A percentile compares a stretch with the other conserved stretches of the same genome.
phyloP scores from a whole-genome alignment of 2,888 invertebrate species.

The Trissolcus brochymenae region DNA sequence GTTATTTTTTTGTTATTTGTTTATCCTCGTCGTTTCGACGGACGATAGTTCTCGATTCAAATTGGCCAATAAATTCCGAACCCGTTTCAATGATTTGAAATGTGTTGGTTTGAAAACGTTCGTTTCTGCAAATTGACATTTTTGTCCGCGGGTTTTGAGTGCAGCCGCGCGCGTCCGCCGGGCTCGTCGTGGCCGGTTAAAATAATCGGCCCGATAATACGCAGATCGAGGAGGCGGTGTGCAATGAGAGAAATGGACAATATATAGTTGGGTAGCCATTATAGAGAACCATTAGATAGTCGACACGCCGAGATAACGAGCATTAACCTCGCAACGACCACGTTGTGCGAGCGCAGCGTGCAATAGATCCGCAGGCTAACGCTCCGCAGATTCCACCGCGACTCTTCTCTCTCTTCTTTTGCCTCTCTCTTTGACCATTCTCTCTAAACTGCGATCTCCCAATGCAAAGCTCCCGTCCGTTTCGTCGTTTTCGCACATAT shows the following conservation, averaged over 20 bases:
- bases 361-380: conserved; percentile 60
- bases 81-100: no score
- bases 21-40: no score
- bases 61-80: no score
- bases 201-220: conserved; percentile 72
- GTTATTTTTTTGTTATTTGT: no score
- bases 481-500: conserved; percentile 50
- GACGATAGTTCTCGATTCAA: no score
- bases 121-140: conserved; percentile 15
- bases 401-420: conserved; percentile 12
- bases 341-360: conserved; percentile 63
- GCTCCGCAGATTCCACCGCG: conserved; percentile 52
- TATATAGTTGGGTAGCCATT: conserved; percentile 74
- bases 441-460: conserved; percentile 46
- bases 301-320: conserved; percentile 76
- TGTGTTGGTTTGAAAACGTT: no score
- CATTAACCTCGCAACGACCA: conserved; percentile 73
- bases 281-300: conserved; percentile 75
- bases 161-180: conserved; percentile 25
- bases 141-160: conserved; percentile 25
- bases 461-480: conserved; percentile 46
- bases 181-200: conserved; percentile 62
- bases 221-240: conserved; percentile 61
- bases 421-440: conserved; percentile 34
- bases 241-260: conserved; percentile 73